Percentiles rank a stretch among this genome's conserved stretches.
Conservation (phyloP, 2,797 vertebrate species). For the Liasis olivaceus region DNA sequence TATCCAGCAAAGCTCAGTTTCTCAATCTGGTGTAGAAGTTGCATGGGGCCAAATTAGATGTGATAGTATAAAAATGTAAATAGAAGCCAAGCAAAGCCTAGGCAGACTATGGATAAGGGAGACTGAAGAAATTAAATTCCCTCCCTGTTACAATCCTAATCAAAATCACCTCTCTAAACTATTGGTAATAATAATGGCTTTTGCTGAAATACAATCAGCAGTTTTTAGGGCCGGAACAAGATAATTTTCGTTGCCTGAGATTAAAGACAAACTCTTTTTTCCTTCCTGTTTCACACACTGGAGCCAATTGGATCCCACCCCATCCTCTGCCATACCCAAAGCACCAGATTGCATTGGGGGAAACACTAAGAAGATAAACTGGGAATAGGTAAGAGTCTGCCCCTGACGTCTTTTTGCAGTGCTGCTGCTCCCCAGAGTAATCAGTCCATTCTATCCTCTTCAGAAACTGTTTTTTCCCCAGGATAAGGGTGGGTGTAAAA, state of each 20-base stretch:
- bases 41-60: not conserved
- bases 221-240: not conserved
- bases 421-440: not conserved
- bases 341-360: not conserved
- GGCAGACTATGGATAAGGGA: not conserved
- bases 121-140: not conserved
- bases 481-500: not conserved
- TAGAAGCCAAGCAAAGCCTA: not conserved
- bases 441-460: not conserved
- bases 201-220: not conserved
- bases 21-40: not conserved
- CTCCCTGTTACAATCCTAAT: not conserved
- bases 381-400: not conserved
- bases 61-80: not conserved
- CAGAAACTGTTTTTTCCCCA: not conserved
- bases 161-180: not conserved
- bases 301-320: not conserved
- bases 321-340: not conserved
- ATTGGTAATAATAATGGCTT: not conserved
- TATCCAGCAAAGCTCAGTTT: not conserved
- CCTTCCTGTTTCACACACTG: not conserved
- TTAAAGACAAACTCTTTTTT: not conserved
- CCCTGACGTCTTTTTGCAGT: not conserved
- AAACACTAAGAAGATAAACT: not conserved
- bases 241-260: not conserved